Evolutionary conservation across 2,113 vertebrate species (phyloP), one percentile per base, ranked within the genome.

Genomic region (Oreotragus oreotragus): DNA sequence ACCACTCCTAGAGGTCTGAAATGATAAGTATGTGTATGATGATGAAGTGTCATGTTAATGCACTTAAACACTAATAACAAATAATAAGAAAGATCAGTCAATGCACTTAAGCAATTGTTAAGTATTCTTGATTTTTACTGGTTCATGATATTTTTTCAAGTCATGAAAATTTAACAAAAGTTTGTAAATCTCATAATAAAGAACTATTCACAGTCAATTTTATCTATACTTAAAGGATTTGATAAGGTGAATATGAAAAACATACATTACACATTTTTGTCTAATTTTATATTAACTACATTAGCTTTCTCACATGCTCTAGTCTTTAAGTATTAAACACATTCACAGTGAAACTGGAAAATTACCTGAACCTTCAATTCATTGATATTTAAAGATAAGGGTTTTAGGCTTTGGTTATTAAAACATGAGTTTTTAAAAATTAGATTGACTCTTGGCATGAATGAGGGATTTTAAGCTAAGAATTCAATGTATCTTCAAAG

Each of bases 391-490:
- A 77, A 90, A 90, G 36, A 79, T 33, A 49, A 7, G 89, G 81
- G 6, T 88, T 9, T 81, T 66, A 91, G 15, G 49, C 90, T 94
- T 94, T 88, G 9, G 14, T 94, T 95, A 96, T 95, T 97, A 84
- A 97, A 96, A 79, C 25, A 96, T 19, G 70, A 90, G 3, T 90
- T 96, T n/a, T 94, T 36, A 64, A 84, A 93, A 94, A 64, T 55
- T n/a, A 89, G 3, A 94, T 96, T 53, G 64, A 77, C 21, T 91
- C 4, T 19, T 57, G 30, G 7, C 23, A 84, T 43, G 80, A 88
- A 53, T 90, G 47, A 94, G 23, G 19, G 30, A 76, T 91, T 96
- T 97, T 85, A 84, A 96, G 33, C 28, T 73, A 92, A 84, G 39
- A 85, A 77, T 90, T 84, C 36, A 94, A 60, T 92, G 70, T 66